Base-by-base conservation (phyloP, 2,797 vertebrate species). In the Dipus sagitta region DNA sequence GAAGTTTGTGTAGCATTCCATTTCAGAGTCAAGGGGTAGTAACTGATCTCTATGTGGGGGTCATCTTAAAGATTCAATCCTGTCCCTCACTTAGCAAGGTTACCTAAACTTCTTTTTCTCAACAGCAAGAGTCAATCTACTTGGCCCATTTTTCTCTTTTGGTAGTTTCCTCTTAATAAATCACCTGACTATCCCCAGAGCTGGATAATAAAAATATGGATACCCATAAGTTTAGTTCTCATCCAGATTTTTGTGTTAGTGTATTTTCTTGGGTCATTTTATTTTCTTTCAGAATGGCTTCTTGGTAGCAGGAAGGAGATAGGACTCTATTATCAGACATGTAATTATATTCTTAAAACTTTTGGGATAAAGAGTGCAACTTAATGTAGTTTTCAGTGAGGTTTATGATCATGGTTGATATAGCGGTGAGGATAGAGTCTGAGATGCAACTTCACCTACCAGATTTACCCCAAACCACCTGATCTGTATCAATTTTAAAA, bases 401-500 rank as follows among this genome's bases (percentile, higher is more conserved):
- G 38, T 0, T 88, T 76, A 26, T 68, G 34, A 23, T 83, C 42
- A 30, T 62, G 23, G 38, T 30, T 82, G 67, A 79, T 21, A 26
- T n/a, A 84, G 30, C 26, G 86, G n/a, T 68, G 54, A 13, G 13
- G 15, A 72, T 2, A n/a, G 54, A 14, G 7, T 58, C 30, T 83
- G 15, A 30, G n/a, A 77, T 68, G 6, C 6, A 7, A 60, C 15
- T 76, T 75, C 7, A 75, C 0, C 10, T 6, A 2, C 70, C 70
- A 68, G 32, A 12, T 42, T 68, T 62, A 76, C 10, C 5, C 12
- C 28, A 85, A 87, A 82, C 14, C 42, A 81, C 32, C 11, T 34
- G 54, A 86, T 79, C 62, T 23, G 75, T 17, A 30, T 12, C 26
- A 52, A n/a, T 32, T 95, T 91, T 58, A 90, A 42, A 86, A 92